These are phyloP conservation scores for Copidosoma aretas DNA, from an alignment of 2,888 invertebrate species.

Conservation along the genomic window DNA sequence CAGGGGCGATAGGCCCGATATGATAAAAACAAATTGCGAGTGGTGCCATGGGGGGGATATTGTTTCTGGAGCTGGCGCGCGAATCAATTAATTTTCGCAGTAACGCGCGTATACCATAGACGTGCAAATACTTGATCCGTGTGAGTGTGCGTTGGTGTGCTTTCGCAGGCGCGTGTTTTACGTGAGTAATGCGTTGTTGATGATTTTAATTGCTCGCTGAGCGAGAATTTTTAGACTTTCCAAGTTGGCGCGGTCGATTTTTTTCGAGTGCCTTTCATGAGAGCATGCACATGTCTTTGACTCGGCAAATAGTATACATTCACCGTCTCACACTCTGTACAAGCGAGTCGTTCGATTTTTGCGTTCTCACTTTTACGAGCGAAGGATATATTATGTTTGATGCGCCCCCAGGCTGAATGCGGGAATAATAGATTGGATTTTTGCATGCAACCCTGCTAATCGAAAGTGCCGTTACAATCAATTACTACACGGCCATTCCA, in stretches of 20 bases:
- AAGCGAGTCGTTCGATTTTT: constrained; percentile 3
- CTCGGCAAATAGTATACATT: too few species aligned
- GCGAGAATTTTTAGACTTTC: background rate
- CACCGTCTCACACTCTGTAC: too few species aligned
- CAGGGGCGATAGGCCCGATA: background rate
- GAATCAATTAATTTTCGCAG: background rate
- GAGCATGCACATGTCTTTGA: background rate
- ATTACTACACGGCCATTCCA: constrained; percentile 3
- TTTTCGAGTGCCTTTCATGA: background rate
- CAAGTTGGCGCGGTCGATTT: background rate
- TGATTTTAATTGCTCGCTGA: background rate
- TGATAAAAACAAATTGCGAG: background rate
- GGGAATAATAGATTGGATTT: constrained; percentile 30
- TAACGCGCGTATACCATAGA: background rate
- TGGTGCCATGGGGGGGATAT: background rate
- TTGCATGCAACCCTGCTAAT: constrained; percentile 20
- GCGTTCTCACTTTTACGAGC: constrained; percentile 14
- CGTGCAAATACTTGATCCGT: background rate
- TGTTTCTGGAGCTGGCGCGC: background rate
- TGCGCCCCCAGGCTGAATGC: constrained; percentile 9
- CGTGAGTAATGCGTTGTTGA: background rate
- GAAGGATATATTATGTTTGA: background rate
- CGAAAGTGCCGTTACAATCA: constrained; percentile 13
- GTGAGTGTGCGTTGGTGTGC: background rate
- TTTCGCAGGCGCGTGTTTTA: background rate